A percentile compares a stretch with the other conserved stretches of the same genome.
These are phyloP conservation scores for Brachypalpus laphriformis DNA, from an alignment of 2,888 invertebrate species.

Conservation along the genomic window DNA sequence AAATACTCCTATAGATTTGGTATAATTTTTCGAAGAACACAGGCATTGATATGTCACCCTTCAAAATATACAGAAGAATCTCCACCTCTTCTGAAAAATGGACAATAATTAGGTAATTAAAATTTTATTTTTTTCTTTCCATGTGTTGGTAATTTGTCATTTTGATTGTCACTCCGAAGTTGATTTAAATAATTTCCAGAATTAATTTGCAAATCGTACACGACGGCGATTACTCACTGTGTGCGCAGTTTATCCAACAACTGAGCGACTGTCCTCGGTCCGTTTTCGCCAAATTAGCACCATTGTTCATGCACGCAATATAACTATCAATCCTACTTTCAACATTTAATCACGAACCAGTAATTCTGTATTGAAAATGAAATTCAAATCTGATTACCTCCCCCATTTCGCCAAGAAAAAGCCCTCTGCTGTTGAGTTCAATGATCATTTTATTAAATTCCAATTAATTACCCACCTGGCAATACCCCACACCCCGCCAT, in stretches of 20 bases:
- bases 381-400: slow-evolving; percentile 23
- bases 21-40: too few relatives aligned
- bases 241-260: slow-evolving; percentile 3
- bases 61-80: too few relatives aligned
- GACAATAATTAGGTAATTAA: background rate
- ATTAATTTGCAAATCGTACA: slow-evolving; percentile 27
- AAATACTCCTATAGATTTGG: too few relatives aligned
- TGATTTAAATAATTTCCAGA: slow-evolving; percentile 32
- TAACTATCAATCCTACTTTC: slow-evolving; percentile 36
- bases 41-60: too few relatives aligned
- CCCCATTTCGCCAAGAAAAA: background rate
- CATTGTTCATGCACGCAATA: slow-evolving; percentile 36
- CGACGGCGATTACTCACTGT: slow-evolving; percentile 34
- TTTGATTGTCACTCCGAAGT: slow-evolving; percentile 33
- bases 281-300: slow-evolving; percentile 43
- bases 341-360: slow-evolving; percentile 17
- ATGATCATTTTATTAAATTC: slow-evolving; percentile 19
- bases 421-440: background rate
- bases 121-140: background rate
- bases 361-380: slow-evolving; percentile 10
- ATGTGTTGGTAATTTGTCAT: slow-evolving; percentile 9
- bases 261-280: slow-evolving; percentile 7
- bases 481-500: slow-evolving; percentile 2
- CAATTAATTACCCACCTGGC: slow-evolving; percentile 36
- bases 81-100: background rate